Conservation (phyloP, 2,888 invertebrate genomes). For the Amphipyra berbera region DNA sequence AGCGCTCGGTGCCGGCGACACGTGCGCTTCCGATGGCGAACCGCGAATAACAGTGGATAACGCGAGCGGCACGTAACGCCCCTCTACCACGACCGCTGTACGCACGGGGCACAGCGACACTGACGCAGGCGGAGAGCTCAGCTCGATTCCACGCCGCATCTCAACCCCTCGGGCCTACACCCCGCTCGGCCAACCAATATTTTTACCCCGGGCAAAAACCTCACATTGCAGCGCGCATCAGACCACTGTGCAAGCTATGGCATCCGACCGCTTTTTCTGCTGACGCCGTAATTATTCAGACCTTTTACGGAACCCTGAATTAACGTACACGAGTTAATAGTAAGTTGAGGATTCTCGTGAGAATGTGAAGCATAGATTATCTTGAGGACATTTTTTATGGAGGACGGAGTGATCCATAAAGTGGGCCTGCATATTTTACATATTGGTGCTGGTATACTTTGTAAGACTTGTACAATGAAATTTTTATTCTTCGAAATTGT, state of each 20-base stretch:
- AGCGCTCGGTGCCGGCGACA: slow-evolving; percentile 77
- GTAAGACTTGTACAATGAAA: slow-evolving; percentile 17
- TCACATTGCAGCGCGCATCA: slow-evolving; percentile 57
- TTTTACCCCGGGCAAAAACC: slow-evolving; percentile 72
- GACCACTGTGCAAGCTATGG: slow-evolving; percentile 67
- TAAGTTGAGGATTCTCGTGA: slow-evolving; percentile 53
- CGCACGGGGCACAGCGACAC: slow-evolving; percentile 84
- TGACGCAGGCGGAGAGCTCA: slow-evolving; percentile 68
- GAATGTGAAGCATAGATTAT: slow-evolving; percentile 43
- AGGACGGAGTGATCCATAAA: slow-evolving; percentile 27
- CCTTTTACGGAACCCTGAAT: slow-evolving; percentile 82
- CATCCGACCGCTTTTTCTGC: slow-evolving; percentile 81
- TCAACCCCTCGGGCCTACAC: slow-evolving; percentile 74
- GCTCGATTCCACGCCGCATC: slow-evolving; percentile 69
- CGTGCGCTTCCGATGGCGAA: slow-evolving; percentile 84
- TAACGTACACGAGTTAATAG: slow-evolving; percentile 74
- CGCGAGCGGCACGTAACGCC: slow-evolving; percentile 66
- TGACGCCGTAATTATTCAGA: slow-evolving; percentile 79
- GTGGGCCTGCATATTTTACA: slow-evolving; percentile 25
- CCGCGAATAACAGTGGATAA: slow-evolving; percentile 82
- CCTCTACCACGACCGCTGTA: slow-evolving; percentile 81
- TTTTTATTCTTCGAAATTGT: slow-evolving; percentile 17
- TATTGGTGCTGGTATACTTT: slow-evolving; percentile 21
- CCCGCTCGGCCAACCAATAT: slow-evolving; percentile 65
- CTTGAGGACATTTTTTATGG: slow-evolving; percentile 41